phyloP scores from a whole-genome alignment of 2,113 vertebrate genomes.

The Xiphophorus hellerii region DNA sequence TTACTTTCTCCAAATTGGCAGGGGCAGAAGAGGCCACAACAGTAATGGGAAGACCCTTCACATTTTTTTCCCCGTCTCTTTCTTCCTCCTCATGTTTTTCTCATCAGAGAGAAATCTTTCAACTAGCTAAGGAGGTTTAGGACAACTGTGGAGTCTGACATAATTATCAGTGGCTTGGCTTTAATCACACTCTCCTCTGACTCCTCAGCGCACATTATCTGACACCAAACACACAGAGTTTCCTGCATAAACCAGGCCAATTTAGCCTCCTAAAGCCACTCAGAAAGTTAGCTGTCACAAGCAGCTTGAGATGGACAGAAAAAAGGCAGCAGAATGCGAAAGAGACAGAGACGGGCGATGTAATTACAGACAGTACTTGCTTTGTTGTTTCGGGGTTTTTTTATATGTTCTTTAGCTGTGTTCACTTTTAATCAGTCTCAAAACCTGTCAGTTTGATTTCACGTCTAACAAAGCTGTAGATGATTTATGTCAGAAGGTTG shows the following conservation, averaged over 20 bases:
- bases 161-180: constrained; percentile 81
- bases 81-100: constrained; percentile 62
- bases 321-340: constrained; percentile 37
- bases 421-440: constrained; percentile 69
- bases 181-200: constrained; percentile 81
- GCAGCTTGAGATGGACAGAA: constrained; percentile 50
- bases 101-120: constrained; percentile 79
- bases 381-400: constrained; percentile 51
- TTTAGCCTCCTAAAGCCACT: constrained; percentile 73
- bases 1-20: constrained; percentile 50
- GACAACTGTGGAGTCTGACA: constrained; percentile 78
- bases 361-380: constrained; percentile 59
- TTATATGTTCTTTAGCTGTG: constrained; percentile 48
- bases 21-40: constrained; percentile 65
- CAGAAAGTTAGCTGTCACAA: constrained; percentile 60
- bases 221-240: constrained; percentile 78
- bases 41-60: constrained; percentile 73
- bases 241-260: constrained; percentile 76
- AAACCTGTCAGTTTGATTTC: constrained; percentile 67
- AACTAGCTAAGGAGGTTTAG: constrained; percentile 75
- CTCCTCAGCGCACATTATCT: constrained; percentile 79
- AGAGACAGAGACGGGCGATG: constrained; percentile 21
- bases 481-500: constrained; percentile 71
- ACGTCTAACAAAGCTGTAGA: constrained; percentile 66
- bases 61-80: constrained; percentile 46